Conservation (phyloP, 2,113 vertebrate species). For the Lophura nycthemera region DNA sequence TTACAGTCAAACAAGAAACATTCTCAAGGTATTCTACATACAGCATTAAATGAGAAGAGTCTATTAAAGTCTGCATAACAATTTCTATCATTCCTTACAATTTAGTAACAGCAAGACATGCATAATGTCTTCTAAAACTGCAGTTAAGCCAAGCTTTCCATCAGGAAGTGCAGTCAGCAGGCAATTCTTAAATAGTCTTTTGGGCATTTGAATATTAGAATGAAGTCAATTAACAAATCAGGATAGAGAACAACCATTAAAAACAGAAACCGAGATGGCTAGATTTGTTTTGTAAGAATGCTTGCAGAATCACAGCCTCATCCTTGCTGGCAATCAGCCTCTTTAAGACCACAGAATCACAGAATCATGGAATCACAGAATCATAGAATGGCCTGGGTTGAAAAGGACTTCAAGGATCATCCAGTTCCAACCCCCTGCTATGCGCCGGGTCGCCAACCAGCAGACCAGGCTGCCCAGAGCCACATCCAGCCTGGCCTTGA, state of each 20-base stretch:
- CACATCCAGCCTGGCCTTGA: too few species aligned
- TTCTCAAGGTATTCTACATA: neutral
- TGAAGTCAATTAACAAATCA: neutral
- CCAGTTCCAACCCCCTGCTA: too few species aligned
- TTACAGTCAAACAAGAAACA: neutral
- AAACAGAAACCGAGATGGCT: neutral
- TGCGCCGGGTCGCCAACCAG: too few species aligned
- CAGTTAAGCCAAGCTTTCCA: neutral
- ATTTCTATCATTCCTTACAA: neutral
- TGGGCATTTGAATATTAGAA: neutral
- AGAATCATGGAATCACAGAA: too few species aligned
- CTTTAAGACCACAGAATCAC: neutral
- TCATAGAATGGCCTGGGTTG: too few species aligned
- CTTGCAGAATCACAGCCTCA: constrained; percentile 5
- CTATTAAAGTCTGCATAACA: neutral
- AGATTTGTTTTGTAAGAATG: neutral
- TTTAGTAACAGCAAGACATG: neutral
- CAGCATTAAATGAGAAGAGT: neutral
- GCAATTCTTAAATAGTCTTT: neutral
- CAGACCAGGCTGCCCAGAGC: too few species aligned
- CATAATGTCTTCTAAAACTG: neutral
- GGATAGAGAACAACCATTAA: neutral
- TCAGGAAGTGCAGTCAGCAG: neutral
- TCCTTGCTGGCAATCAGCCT: neutral
- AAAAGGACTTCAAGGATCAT: too few species aligned